Evolutionary conservation across 2,888 invertebrate species (phyloP), one percentile per base, ranked within the genome.

Genomic region (Colostygia pectinataria): DNA sequence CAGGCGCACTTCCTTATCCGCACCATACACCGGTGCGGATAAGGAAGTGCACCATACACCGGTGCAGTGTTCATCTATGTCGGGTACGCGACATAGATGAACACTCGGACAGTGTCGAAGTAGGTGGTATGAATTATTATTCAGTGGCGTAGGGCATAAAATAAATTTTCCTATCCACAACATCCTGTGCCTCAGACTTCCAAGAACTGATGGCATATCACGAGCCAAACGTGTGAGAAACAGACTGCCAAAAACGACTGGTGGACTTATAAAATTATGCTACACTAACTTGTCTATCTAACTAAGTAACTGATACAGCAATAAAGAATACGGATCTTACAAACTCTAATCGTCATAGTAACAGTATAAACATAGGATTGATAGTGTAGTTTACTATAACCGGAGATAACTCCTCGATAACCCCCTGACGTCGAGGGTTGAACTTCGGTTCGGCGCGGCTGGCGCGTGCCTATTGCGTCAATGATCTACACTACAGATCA

Each of bases 321-420:
- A 23, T 25, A 25, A 12, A 15, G 18, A 7, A 24, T 38, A 12
- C 25, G 8, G 33, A 33, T 36, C 13, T 27, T 12, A 3, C 20
- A 6, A 20, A 6, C 5, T 23, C 37, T 14, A 43, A 46, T 46
- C 44, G 36, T 43, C 59, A 46, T 65, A 51, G 59, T 18, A 56
- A 57, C 60, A 40, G 38, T 9, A 13, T 45, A 43, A n/a, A n/a
- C 4, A 15, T 2, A 3, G 15, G 15, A 52, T 46, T 38, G 41
- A 10, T 12, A 59, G 39, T 48, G 55, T 66, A 68, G 64, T 69
- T 66, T 71, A 72, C 70, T 71, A 72, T 42, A 29, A 8, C 13
- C 15, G 4, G 37, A 36, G 57, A 61, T 58, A 61, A 57, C 52
- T 28, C 12, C 0, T 13, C 18, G 64, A 68, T 68, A 68, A 71